These are phyloP conservation scores for Elegia similella DNA, from an alignment of 2,888 invertebrate genomes.

Conservation along the genomic window DNA sequence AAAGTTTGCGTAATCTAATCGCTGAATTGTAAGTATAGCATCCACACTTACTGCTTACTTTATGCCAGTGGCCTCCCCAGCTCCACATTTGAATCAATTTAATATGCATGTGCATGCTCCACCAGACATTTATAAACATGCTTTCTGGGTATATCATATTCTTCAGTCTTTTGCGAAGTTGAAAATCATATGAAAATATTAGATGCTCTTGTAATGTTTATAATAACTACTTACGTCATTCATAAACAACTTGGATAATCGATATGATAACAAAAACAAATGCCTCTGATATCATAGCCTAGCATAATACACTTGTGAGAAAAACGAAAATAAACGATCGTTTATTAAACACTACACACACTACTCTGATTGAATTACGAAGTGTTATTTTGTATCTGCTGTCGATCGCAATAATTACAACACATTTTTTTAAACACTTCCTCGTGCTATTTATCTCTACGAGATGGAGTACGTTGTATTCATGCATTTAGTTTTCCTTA, in stretches of 20 bases:
- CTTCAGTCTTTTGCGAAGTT: not conserved
- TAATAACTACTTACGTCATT: conserved; percentile 39
- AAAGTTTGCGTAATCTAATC: too few relatives aligned
- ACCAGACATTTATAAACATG: not conserved
- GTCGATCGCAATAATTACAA: conserved; percentile 11
- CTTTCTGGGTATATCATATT: not conserved
- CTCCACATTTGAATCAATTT: not conserved
- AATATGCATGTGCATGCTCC: not conserved
- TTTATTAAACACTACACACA: conserved; percentile 24
- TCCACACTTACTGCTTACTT: not conserved
- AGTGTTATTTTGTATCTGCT: conserved; percentile 2
- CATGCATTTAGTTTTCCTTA: not conserved
- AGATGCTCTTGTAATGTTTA: conserved; percentile 31
- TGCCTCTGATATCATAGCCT: conserved; percentile 41
- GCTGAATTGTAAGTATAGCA: not conserved
- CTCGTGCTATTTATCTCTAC: conserved; percentile 6
- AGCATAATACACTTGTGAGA: conserved; percentile 18
- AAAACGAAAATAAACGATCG: conserved; percentile 24
- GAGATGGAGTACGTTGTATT: not conserved
- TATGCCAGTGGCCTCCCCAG: not conserved
- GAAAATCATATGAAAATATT: not conserved
- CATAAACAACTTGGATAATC: conserved; percentile 44
- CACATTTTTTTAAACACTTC: conserved; percentile 12
- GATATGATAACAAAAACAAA: conserved; percentile 49
- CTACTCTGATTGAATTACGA: conserved; percentile 22